phyloP scores from a whole-genome alignment of 2,888 invertebrate species.

The Rhamphomyia laevipes region DNA sequence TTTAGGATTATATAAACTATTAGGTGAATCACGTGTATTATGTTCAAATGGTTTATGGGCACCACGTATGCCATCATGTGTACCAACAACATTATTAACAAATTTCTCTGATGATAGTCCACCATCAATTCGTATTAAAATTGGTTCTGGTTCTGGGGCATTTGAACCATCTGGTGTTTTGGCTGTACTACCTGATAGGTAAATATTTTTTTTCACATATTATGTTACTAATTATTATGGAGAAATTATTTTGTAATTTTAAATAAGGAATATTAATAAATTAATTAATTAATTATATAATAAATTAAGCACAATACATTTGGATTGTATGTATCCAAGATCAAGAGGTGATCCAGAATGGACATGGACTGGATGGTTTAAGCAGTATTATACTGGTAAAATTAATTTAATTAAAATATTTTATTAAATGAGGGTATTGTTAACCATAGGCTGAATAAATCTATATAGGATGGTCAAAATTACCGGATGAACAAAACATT shows the following conservation, averaged over 20 bases:
- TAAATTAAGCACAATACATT: constrained; percentile 46
- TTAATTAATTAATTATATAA: constrained; percentile 20
- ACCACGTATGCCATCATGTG: constrained; percentile 64
- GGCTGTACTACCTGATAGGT: constrained; percentile 62
- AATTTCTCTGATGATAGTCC: constrained; percentile 81
- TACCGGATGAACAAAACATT: constrained; percentile 54
- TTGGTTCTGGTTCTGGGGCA: constrained; percentile 66
- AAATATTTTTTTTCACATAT: no score
- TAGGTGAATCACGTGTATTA: constrained; percentile 61
- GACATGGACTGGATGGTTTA: constrained; percentile 75
- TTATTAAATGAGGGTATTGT: not conserved
- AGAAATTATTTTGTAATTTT: no score
- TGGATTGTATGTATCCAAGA: constrained; percentile 71
- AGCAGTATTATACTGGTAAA: constrained; percentile 66
- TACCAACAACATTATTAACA: constrained; percentile 73
- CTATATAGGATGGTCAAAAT: constrained; percentile 33
- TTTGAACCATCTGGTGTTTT: constrained; percentile 69
- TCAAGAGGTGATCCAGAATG: constrained; percentile 72
- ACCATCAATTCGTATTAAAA: constrained; percentile 64
- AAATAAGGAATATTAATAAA: no score
- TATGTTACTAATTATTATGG: no score
- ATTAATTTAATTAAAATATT: constrained; percentile 1
- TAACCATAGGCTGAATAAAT: not conserved
- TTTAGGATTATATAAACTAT: constrained; percentile 71
- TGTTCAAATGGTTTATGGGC: constrained; percentile 79